Base-by-base conservation (phyloP, 2,888 invertebrate species). In the Ochropleura plecta region DNA sequence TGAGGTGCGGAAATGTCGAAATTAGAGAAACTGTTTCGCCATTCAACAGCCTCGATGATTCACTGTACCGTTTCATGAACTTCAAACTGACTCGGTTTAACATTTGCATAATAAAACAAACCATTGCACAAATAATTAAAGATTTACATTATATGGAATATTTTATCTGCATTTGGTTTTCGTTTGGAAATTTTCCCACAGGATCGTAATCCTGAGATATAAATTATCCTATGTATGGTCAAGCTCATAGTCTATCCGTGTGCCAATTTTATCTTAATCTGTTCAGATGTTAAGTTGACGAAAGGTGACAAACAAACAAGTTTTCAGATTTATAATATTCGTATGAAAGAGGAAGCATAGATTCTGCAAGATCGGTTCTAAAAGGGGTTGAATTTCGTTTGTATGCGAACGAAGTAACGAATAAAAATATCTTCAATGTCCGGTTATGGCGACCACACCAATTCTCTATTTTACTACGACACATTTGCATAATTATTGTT, bases 1-100 rank as follows among this genome's bases (percentile, higher is more conserved):
- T 80, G n/a, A 53, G 49, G 68, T 68, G 75, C 69, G 82, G 42
- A 74, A 73, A 74, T 78, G 62, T 79, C 40, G 82, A 79, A 74
- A 74, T 79, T 57, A 16, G 10, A 20, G 44, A 48, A 81, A 80
- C 73, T 63, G 63, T 79, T 79, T 66, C 71, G 67, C 18, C 44
- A 86, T 77, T 73, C 46, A 70, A 59, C 30, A 48, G 9, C 49
- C 14, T 48, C 67, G 59, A 84, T 82, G 71, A 75, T 71, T 74
- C 70, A 76, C 18, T 62, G 57, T 57, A 73, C 12, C 48, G 62
- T 63, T 48, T 57, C 30, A 30, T 57, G 30, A 60, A 79, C 66
- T 70, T 16, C 69, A 44, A 68, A 76, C 18, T 1, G 30, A 18
- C 20, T n/a, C 16, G 20, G 42, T 66, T 42, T 55, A 30, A 51